Conservation (phyloP, 1,140 invertebrate genomes). For the Apolygus lucorum region DNA sequence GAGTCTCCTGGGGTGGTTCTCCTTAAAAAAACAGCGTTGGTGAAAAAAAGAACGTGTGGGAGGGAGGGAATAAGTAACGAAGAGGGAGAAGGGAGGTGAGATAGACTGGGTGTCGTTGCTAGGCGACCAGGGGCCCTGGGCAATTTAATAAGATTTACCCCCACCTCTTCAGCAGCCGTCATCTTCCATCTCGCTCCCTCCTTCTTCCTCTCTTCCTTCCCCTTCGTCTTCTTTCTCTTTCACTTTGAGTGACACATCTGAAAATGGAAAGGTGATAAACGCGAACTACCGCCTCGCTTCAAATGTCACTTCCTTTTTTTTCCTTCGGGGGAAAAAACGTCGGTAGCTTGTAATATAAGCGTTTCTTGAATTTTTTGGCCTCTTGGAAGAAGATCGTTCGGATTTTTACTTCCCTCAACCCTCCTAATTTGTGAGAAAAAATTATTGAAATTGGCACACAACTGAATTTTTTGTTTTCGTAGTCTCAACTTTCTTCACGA, state of each 20-base stretch:
- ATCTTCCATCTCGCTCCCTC: background rate
- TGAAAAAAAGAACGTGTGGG: constrained; percentile 9
- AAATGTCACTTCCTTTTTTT: too few species aligned
- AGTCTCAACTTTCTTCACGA: too few species aligned
- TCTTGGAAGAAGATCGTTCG: background rate
- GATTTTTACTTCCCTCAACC: constrained; percentile 1
- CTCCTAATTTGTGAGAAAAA: too few species aligned
- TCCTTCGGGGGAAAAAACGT: background rate
- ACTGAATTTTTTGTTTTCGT: too few species aligned
- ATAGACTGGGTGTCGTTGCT: constrained; percentile 26
- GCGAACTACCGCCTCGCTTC: background rate
- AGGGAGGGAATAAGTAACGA: constrained; percentile 15
- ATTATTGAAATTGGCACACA: too few species aligned
- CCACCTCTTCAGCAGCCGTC: constrained; percentile 18
- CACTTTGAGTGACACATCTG: constrained; percentile 24
- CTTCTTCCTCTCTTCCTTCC: background rate
- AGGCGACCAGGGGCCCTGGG: constrained; percentile 30
- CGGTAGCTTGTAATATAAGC: background rate
- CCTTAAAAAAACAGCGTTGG: background rate
- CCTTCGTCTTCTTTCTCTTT: too few species aligned
- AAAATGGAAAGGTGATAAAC: constrained; percentile 39
- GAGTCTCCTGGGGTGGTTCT: background rate
- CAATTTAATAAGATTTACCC: constrained; percentile 40
- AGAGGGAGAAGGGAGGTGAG: constrained; percentile 15
- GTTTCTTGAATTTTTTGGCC: background rate